phyloP scores from a whole-genome alignment of 2,113 vertebrate genomes.

The Caranx ignobilis region DNA sequence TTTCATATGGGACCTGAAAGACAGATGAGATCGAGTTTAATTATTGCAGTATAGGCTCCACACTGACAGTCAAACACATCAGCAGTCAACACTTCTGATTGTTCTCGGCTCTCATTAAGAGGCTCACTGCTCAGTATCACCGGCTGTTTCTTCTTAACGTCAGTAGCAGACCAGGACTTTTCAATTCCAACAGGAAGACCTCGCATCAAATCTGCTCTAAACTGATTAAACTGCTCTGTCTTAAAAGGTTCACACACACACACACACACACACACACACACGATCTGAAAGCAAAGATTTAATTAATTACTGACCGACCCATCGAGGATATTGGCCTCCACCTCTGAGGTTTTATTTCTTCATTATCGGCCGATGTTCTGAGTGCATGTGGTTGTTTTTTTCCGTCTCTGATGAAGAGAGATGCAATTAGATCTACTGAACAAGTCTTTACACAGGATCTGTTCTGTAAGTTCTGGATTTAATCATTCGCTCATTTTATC shows the following conservation, averaged over 20 bases:
- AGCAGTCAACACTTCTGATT: neutral
- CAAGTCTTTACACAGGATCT: neutral
- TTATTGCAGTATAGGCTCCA: neutral
- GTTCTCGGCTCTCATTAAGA: neutral
- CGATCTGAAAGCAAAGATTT: slow-evolving; percentile 7
- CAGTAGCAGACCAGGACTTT: neutral
- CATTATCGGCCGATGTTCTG: slow-evolving; percentile 19
- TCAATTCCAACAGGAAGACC: neutral
- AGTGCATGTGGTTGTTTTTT: slow-evolving; percentile 8
- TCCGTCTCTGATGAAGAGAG: slow-evolving; percentile 19
- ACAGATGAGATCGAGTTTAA: neutral
- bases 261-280: neutral
- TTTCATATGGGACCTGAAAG: neutral
- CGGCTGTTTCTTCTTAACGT: neutral
- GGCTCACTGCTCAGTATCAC: neutral
- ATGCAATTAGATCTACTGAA: slow-evolving; percentile 3
- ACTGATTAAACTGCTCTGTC: neutral
- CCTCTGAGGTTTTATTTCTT: slow-evolving; percentile 37
- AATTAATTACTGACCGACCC: slow-evolving; percentile 40
- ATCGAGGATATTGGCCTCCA: slow-evolving; percentile 29
- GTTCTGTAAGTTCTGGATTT: too few relatives aligned
- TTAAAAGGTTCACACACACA: slow-evolving; percentile 2
- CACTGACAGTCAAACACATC: neutral
- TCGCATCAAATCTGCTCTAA: neutral
- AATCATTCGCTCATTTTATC: too few relatives aligned